These are phyloP conservation scores for Epinotia bilunana DNA, from an alignment of 2,888 invertebrate species.

Conservation along the genomic window DNA sequence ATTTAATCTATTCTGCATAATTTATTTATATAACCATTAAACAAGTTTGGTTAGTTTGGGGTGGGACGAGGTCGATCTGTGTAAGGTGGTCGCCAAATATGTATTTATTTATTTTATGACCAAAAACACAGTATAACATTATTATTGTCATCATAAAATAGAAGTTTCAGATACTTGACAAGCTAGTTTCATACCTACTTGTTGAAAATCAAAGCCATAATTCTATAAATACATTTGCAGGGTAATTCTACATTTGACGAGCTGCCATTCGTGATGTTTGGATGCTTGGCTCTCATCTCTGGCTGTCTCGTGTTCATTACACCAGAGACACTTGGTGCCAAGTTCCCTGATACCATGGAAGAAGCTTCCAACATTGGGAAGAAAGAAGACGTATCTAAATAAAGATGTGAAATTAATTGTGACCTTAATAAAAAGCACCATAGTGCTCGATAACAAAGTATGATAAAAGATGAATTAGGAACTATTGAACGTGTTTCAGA, in stretches of 20 bases:
- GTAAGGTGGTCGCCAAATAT: too few relatives aligned
- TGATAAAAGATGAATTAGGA: not conserved
- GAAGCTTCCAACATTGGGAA: conserved; percentile 49
- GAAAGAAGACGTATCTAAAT: not conserved
- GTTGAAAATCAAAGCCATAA: conserved; percentile 10
- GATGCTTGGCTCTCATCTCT: conserved; percentile 69
- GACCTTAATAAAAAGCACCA: too few relatives aligned
- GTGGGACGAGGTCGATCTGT: too few relatives aligned
- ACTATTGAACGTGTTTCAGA: not conserved
- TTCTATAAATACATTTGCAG: not conserved
- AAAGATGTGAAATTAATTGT: not conserved
- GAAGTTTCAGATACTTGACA: too few relatives aligned
- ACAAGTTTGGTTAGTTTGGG: too few relatives aligned
- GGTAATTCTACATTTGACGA: conserved; percentile 26
- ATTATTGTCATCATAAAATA: too few relatives aligned
- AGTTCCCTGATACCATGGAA: conserved; percentile 50
- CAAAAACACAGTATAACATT: too few relatives aligned
- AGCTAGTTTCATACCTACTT: too few relatives aligned
- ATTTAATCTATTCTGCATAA: too few relatives aligned
- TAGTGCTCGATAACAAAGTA: not conserved
- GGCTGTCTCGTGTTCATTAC: conserved; percentile 73
- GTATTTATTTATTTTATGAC: too few relatives aligned
- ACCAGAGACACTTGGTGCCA: conserved; percentile 67
- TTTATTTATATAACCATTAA: too few relatives aligned
- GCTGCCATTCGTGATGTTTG: conserved; percentile 77